phyloP scores from a whole-genome alignment of 2,113 vertebrate genomes.

The Chaetura pelagica region DNA sequence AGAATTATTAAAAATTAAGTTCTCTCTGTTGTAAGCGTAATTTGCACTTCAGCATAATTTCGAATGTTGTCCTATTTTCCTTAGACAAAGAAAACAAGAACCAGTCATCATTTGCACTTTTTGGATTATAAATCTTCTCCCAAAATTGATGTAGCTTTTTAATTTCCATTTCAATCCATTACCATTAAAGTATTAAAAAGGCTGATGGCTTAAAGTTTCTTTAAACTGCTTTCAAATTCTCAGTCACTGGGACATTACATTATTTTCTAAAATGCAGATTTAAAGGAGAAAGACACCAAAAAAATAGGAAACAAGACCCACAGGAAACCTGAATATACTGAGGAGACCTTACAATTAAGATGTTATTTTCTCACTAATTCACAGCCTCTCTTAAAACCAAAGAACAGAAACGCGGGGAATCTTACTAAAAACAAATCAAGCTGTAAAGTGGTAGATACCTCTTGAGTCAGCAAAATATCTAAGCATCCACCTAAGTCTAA shows the following conservation, averaged over 20 bases:
- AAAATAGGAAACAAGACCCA: background rate
- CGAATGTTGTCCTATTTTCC: conserved; percentile 1
- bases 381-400: background rate
- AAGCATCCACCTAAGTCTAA: background rate
- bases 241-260: background rate
- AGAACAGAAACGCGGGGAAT: background rate
- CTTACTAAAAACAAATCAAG: background rate
- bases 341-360: background rate
- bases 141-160: background rate
- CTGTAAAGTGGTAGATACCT: background rate
- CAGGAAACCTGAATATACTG: background rate
- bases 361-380: background rate
- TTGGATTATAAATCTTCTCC: conserved; percentile 25
- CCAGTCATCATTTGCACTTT: background rate
- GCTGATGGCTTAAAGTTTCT: background rate
- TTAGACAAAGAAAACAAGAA: conserved; percentile 20
- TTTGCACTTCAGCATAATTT: conserved; percentile 5
- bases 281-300: background rate
- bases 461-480: background rate
- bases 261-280: conserved; percentile 5
- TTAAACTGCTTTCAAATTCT: conserved; percentile 39
- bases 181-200: conserved; percentile 39
- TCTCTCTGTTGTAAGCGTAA: background rate
- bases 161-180: conserved; percentile 38
- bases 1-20: background rate